Evolutionary conservation across 2,113 vertebrate species (phyloP).

Genomic region (Bostrychus sinensis): DNA sequence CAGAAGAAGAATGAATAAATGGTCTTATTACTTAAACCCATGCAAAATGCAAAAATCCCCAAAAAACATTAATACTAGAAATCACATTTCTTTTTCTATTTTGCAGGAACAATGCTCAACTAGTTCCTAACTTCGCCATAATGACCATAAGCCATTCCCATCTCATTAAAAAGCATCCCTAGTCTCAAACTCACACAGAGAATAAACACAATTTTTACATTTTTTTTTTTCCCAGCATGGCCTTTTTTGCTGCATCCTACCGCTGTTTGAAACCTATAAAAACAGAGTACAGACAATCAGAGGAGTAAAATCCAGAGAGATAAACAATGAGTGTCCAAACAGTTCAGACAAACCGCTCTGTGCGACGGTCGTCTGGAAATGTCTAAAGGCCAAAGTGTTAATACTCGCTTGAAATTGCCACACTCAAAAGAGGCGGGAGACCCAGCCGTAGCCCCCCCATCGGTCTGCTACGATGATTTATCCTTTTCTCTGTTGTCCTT

Average conservation of each 20-base stretch:
- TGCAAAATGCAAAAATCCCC: too few relatives aligned
- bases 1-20: too few relatives aligned
- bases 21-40: too few relatives aligned
- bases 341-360: constrained; percentile 6
- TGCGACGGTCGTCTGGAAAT: constrained; percentile 4
- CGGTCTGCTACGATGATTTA: constrained; percentile 3
- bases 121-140: too few relatives aligned
- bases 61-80: background rate
- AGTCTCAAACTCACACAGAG: background rate
- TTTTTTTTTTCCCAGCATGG: background rate
- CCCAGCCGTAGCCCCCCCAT: background rate
- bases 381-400: constrained; percentile 8
- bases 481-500: background rate
- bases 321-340: background rate
- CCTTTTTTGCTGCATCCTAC: background rate
- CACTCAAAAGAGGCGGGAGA: background rate
- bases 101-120: too few relatives aligned
- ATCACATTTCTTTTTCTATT: background rate
- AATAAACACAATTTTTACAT: background rate
- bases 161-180: background rate
- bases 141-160: too few relatives aligned
- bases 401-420: background rate
- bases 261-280: background rate
- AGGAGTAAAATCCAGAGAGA: background rate
- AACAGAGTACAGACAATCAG: background rate